phyloP scores from a whole-genome alignment of 2,888 invertebrate species.

The Barypeithes pellucidus region DNA sequence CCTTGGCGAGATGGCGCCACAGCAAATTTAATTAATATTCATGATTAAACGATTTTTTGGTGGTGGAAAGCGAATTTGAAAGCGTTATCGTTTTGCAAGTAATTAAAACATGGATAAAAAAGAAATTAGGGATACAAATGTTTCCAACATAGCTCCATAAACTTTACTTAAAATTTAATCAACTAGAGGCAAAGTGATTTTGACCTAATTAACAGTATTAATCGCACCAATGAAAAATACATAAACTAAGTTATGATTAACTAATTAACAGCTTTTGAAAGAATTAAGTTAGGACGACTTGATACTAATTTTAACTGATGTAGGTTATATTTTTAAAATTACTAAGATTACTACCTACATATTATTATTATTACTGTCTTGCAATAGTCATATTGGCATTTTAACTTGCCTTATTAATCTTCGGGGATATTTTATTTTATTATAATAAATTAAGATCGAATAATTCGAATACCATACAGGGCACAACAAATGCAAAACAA shows the following conservation, averaged over 20 bases:
- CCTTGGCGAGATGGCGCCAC: conserved; percentile 1
- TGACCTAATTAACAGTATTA: conserved; percentile 19
- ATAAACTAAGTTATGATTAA: conserved; percentile 1
- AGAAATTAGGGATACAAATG: conserved; percentile 21
- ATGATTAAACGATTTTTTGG: conserved; percentile 25
- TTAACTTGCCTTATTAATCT: too few species aligned
- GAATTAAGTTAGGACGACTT: too few species aligned
- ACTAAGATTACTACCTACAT: too few species aligned
- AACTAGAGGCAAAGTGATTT: conserved; percentile 20
- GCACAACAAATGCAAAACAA: too few species aligned
- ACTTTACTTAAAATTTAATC: conserved; percentile 25
- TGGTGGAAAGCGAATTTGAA: conserved; percentile 18
- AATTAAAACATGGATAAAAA: conserved; percentile 22
- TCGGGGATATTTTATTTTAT: too few species aligned
- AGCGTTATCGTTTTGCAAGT: conserved; percentile 25
- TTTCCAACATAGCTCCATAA: conserved; percentile 15
- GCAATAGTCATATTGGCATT: too few species aligned
- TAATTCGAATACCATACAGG: too few species aligned
- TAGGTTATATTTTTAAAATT: too few species aligned
- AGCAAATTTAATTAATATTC: conserved; percentile 24
- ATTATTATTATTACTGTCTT: too few species aligned
- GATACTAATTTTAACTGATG: too few species aligned
- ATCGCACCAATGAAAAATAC: neutral
- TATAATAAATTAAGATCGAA: too few species aligned
- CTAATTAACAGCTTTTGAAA: too few species aligned